Evolutionary conservation across 2,797 vertebrate genomes (phyloP).

Genomic region (Neosilurus hyrtlii): DNA sequence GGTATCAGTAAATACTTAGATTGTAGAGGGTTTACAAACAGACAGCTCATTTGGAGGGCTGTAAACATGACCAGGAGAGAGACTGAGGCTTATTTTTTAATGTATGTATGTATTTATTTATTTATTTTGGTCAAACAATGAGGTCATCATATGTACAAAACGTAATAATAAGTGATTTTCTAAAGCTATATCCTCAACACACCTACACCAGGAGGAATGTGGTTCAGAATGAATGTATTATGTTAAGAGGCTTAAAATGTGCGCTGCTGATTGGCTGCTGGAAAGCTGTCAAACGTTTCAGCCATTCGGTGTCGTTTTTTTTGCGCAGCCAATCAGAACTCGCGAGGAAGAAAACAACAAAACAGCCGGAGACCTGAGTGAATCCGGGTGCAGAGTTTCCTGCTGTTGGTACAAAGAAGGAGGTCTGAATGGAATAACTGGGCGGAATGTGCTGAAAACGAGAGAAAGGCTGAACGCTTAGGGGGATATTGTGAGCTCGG

Average conservation of each 20-base stretch:
- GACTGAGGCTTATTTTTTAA: background rate
- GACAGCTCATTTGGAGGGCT: no score
- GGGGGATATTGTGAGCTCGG: background rate
- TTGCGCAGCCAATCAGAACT: constrained; percentile 9
- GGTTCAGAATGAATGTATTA: background rate
- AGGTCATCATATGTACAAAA: background rate
- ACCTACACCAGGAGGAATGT: background rate
- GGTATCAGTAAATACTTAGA: background rate
- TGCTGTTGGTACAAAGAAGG: background rate
- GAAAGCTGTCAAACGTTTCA: background rate
- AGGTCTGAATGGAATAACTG: background rate
- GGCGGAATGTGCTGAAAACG: no score
- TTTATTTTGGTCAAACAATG: background rate
- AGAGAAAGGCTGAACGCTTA: background rate
- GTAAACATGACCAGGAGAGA: background rate
- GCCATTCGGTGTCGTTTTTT: constrained; percentile 3
- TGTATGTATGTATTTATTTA: no score
- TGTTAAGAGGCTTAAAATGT: background rate
- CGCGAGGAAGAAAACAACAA: constrained; percentile 4
- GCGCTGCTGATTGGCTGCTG: constrained; percentile 17
- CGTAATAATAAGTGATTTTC: background rate
- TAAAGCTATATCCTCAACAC: background rate
- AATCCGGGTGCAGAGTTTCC: background rate
- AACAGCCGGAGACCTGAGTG: no score
- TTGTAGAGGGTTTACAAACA: background rate